These are phyloP conservation scores for Rhaphigaster nebulosa DNA, from an alignment of 2,888 invertebrate genomes.

Conservation along the genomic window DNA sequence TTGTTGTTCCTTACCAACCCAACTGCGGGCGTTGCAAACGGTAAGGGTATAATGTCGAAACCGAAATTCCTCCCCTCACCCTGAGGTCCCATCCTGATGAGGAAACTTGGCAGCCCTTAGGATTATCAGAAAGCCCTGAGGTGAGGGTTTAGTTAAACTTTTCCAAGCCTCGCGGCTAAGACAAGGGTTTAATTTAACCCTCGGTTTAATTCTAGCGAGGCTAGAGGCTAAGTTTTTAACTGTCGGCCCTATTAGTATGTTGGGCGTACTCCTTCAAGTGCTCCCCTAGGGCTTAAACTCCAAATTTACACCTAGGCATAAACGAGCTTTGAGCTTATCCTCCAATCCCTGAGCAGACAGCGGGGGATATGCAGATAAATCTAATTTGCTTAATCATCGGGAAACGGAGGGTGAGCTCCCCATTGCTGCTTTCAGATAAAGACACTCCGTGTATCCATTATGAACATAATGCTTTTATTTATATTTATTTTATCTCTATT, in stretches of 20 bases:
- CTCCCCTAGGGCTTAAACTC: constrained; percentile 39
- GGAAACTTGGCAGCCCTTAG: constrained; percentile 5
- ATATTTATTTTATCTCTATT: not conserved
- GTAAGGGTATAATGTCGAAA: not conserved
- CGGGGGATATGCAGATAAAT: constrained; percentile 40
- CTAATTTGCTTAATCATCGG: constrained; percentile 46
- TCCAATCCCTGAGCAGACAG: constrained; percentile 41
- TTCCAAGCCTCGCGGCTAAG: constrained; percentile 19
- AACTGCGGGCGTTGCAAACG: not conserved
- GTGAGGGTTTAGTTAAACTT: constrained; percentile 43
- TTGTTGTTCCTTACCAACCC: not conserved
- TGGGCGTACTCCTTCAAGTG: not conserved
- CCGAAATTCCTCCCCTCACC: not conserved
- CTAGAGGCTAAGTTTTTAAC: constrained; percentile 38
- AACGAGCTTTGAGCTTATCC: constrained; percentile 38
- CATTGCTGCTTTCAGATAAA: constrained; percentile 10
- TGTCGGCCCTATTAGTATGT: constrained; percentile 32
- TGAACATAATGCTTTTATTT: constrained; percentile 21
- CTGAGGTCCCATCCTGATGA: not conserved
- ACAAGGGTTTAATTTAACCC: constrained; percentile 44
- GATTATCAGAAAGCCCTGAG: constrained; percentile 47
- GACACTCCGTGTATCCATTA: constrained; percentile 16
- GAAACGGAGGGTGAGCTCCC: not conserved
- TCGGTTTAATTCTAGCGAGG: not conserved
- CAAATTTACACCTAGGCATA: constrained; percentile 56